Evolutionary conservation across 2,113 vertebrate genomes (phyloP), one percentile per base, ranked within the genome.

Genomic region (Glaucomys volans): DNA sequence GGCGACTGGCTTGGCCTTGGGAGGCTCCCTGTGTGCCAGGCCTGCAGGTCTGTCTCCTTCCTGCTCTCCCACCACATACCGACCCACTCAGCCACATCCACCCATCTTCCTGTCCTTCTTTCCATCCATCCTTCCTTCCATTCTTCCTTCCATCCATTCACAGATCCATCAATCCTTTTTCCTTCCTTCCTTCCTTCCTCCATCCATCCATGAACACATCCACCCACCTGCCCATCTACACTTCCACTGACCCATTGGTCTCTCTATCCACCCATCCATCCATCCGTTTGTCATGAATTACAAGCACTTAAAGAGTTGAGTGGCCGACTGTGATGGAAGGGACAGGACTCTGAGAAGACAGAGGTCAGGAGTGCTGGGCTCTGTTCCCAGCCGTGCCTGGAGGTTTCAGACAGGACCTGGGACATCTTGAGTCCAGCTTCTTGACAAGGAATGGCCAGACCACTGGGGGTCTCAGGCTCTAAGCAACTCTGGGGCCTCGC

Each of bases 381-480:
- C 10, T 12, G 16, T n/a, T 14, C 26, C 37, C 42, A 37, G 20
- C 5, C 2, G 1, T 0, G 28, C 18, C 30, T 54, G 32, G 20
- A 44, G 20, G 4, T 4, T 12, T 12, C 26, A 35, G 44, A 16
- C 4, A 24, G 40, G 1, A 4, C 1, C 0, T 24, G 54, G 26
- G 9, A 13, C 32, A 13, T n/a, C 17, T 12, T 1, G 22, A 74
- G 17, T 30, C n/a, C 52, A 2, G 67, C 5, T 18, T n/a, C 54
- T 14, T 14, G 28, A 0, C 0, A 9, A 26, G 32, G 10, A 28
- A 28, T 0, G 1, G 0, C 9, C 30, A 2, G 24, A 1, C 6
- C 9, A 3, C 8, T 0, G 35, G 83, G 22, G 22, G 32, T 14
- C 5, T 4, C 7, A 3, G 44, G 57, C 0, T 0, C 5, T 37